Base-by-base conservation (phyloP, 2,888 invertebrate species). In the Epinotia demarniana region DNA sequence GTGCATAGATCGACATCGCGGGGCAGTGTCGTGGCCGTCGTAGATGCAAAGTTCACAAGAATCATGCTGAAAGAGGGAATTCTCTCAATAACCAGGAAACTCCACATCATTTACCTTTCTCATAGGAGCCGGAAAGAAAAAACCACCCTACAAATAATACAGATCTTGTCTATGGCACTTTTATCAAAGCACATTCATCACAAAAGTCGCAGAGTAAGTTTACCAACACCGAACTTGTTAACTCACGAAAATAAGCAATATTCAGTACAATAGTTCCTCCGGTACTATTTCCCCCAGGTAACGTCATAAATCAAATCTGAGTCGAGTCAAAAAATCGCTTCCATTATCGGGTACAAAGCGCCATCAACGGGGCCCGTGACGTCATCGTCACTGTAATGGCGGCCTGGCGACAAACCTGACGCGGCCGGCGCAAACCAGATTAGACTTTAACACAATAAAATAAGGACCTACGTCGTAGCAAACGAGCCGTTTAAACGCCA, bases 281-380 rank as follows among this genome's bases (percentile, higher is more conserved):
- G 69, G 69, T 57, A 62, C 73, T 61, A 57, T 18, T 43, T 33
- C 61, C 68, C 68, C 69, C 73, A 18, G 61, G 68, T 23, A 57
- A 57, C 13, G 67, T 49, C 69, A 74, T 74, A 69, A 74, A 74
- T 74, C 74, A 70, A 74, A 74, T 33, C 69, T 33, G 33, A 63
- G 63, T 58, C 69, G 58, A 64, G 70, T 74, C 74, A 60, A 64
- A 74, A 73, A 74, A 74, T 70, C 74, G 43, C 57, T 23, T 63
- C 74, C 63, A 74, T 74, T 74, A 74, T 70, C 58, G 67, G 69
- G 63, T 74, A 74, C 70, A 74, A 74, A 74, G 74, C 74, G 43
- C 72, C 72, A 64, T 72, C 72, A 71, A 64, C 72, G 72, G 57
- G 58, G 71, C 58, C 67, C 67, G 73, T 76, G 75, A 76, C 75